Conservation (phyloP, 2,113 vertebrate genomes). For the Microtus oregoni region DNA sequence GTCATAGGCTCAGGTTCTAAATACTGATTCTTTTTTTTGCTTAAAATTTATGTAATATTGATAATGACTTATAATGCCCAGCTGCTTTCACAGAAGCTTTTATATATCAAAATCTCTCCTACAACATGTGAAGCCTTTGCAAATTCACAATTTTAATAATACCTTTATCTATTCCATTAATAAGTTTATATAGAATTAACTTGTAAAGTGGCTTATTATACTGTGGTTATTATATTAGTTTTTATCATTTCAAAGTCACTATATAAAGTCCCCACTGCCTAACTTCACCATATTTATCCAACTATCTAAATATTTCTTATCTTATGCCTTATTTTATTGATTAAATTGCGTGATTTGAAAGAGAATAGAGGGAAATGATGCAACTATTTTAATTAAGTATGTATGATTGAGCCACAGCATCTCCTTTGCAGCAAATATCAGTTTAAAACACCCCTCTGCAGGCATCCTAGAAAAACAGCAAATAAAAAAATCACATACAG, state of each 20-base stretch:
- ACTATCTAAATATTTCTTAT: not conserved
- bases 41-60: conserved; percentile 23
- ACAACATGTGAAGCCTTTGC: not conserved
- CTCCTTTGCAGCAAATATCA: not conserved
- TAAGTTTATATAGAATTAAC: not conserved
- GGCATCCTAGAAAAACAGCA: not conserved
- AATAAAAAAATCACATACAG: not conserved
- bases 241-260: not conserved
- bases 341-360: not conserved
- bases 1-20: conserved; percentile 35
- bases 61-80: not conserved
- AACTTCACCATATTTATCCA: not conserved
- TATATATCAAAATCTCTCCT: not conserved
- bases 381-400: not conserved
- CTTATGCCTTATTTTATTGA: not conserved
- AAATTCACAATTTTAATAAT: conserved; percentile 14
- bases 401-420: not conserved
- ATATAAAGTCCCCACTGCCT: not conserved
- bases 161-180: not conserved
- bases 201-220: not conserved
- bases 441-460: not conserved
- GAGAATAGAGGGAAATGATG: too few relatives aligned
- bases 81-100: not conserved
- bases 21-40: not conserved
- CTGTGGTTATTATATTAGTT: not conserved